Evolutionary conservation across 2,113 vertebrate genomes (phyloP), one percentile per base, ranked within the genome.

Genomic region (Colaptes auratus): DNA sequence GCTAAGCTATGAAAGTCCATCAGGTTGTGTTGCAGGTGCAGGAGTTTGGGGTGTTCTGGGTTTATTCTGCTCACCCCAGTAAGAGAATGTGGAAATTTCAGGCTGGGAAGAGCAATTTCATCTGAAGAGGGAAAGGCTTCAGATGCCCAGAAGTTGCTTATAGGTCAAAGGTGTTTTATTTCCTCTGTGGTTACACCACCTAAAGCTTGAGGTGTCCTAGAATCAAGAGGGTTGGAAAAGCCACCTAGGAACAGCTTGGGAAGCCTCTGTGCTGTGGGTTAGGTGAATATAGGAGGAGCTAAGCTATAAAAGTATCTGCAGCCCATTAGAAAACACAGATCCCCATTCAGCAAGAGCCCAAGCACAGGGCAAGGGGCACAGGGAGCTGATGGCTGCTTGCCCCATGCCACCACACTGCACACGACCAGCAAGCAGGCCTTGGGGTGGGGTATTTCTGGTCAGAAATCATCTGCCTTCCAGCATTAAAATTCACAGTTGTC

Each of bases 101-200:
- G 60, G 10, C 30, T 16, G 9, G 35, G 50, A 61, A 44, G 12
- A 63, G 59, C 35, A 5, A 0, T 66, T 88, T 27, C 33, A 42
- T 39, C 44, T 5, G 0, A 71, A 60, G 39, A 9, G 3, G 1
- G 5, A 0, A 72, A 46, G 2, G 31, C 8, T 85, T 65, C 11
- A 1, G 4, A 10, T 0, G 1, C 12, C 2, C 58, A 23, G 9
- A 31, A 5, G 4, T 21, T 28, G 15, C 13, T 31, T 4, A 1
- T 13, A 23, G 64, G 13, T 23, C 2, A 3, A 48, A 42, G 13
- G 2, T 20, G 10, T 4, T 35, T 56, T 44, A n/a, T 56, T 31
- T 50, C 36, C n/a, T 56, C 9, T 67, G 44, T 28, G 61, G 59
- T 27, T 15, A 1, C 23, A 6, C 33, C 36, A 21, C 24, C 11